These are phyloP conservation scores for Helicoverpa assulta DNA, from an alignment of 2,888 invertebrate species.

Conservation along the genomic window DNA sequence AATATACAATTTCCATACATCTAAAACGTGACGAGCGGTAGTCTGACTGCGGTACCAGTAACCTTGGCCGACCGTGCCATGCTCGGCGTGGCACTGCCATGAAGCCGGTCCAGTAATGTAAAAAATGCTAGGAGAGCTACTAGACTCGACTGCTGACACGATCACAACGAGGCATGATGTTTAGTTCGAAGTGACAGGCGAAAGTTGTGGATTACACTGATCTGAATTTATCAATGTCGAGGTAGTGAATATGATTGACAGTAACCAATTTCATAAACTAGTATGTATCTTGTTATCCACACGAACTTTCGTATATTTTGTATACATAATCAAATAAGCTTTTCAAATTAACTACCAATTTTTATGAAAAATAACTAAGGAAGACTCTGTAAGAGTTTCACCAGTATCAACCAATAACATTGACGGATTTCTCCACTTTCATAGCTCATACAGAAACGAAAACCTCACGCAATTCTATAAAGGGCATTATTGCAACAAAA, in stretches of 20 bases:
- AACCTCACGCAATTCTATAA: not conserved
- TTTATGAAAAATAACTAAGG: no score
- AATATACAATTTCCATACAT: conserved; percentile 38
- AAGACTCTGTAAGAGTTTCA: no score
- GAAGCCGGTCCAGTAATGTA: conserved; percentile 58
- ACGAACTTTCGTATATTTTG: no score
- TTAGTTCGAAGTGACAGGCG: conserved; percentile 25
- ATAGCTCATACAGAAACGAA: not conserved
- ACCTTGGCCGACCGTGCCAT: conserved; percentile 79
- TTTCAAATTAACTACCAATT: no score
- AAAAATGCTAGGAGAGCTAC: conserved; percentile 28
- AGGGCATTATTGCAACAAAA: not conserved
- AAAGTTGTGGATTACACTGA: conserved; percentile 21
- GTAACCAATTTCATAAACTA: not conserved
- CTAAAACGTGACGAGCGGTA: conserved; percentile 55
- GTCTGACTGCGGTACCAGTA: conserved; percentile 63
- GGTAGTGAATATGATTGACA: conserved; percentile 1
- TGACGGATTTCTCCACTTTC: not conserved
- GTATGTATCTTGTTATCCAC: not conserved
- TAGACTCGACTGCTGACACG: conserved; percentile 29
- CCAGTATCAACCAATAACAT: no score
- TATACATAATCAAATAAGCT: no score
- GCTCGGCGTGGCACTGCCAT: conserved; percentile 75
- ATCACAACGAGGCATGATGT: conserved; percentile 1
- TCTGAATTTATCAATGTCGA: conserved; percentile 11